Percentiles rank a stretch among this genome's conserved stretches.
Conservation (phyloP, 2,113 vertebrate genomes). For the Alouatta palliata region DNA sequence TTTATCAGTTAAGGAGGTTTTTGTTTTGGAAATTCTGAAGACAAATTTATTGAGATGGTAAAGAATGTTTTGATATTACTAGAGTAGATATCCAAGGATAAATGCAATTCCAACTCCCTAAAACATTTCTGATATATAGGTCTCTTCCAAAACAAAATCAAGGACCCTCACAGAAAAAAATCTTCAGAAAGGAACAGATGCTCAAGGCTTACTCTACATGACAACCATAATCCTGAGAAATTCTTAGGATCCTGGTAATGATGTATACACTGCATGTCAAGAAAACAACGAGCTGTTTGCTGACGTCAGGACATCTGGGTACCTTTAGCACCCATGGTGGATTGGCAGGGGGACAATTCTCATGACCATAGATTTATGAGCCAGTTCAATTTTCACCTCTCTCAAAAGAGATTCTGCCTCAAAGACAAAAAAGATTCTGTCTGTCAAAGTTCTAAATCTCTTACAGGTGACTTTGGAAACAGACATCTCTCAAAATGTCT, state of each 20-base stretch:
- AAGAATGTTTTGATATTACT: neutral
- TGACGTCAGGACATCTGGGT: neutral
- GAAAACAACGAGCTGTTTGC: neutral
- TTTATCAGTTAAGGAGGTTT: neutral
- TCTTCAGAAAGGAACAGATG: neutral
- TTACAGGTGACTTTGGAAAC: neutral
- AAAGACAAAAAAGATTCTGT: neutral
- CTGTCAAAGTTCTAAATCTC: neutral
- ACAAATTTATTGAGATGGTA: neutral
- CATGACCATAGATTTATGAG: neutral
- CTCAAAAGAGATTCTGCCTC: neutral
- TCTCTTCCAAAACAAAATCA: neutral
- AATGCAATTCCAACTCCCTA: neutral
- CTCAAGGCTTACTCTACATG: neutral
- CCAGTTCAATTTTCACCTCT: neutral
- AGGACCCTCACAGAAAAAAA: neutral
- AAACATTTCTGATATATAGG: neutral
- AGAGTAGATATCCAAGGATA: neutral
- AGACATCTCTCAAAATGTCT: slow-evolving; percentile 8
- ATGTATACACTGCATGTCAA: neutral
- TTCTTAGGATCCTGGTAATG: neutral
- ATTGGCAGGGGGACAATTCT: neutral
- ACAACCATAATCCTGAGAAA: neutral
- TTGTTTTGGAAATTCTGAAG: neutral
- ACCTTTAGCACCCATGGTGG: neutral